Base-by-base conservation (phyloP, 2,797 vertebrate species). In the Rhynchonycteris naso region DNA sequence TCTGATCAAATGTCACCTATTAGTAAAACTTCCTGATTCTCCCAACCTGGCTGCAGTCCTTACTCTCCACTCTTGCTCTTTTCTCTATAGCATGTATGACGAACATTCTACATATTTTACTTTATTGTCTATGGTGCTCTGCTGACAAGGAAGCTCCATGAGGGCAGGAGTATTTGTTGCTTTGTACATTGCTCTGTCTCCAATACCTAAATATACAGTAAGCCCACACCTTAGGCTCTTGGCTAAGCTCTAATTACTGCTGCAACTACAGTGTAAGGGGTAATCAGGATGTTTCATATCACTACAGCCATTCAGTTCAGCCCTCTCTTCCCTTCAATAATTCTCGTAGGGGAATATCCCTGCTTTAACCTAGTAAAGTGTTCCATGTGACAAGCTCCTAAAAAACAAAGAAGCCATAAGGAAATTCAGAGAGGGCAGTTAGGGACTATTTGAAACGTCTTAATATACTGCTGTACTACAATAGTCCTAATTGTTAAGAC, bases 361-460 rank as follows among this genome's bases (percentile, higher is more conserved):
- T 92, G 47, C 18, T 24, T 26, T 86, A 75, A 38, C 30, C 50
- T 35, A 69, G 81, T n/a, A 26, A 72, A 63, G 30, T 58, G 47
- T 78, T 95, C 38, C 18, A 92, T 38, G 28, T 65, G 35, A 93
- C 61, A 85, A 88, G 43, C 30, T 85, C 50, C 68, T 35, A 74
- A 66, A 80, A 93, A 90, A 82, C 38, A 74, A 82, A 47, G 71
- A 91, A 56, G 33, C 8, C 85, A 72, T n/a, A 38, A 18, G 8
- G 33, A 94, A 93, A 50, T 75, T 15, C 59, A 26, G 28, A 81
- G 12, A 76, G 6, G 81, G n/a, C n/a, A 76, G 89, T 69, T 52
- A 82, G 10, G n/a, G 54, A 56, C 21, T 58, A 38, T 66, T 38
- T 52, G 63, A 90, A 80, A 87, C 28, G 59, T 72, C 61, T 96